Percentiles rank a stretch among this genome's conserved stretches.
Conservation (phyloP, 35 echinoderm and acorn worm species). For the Anneissia japonica region DNA sequence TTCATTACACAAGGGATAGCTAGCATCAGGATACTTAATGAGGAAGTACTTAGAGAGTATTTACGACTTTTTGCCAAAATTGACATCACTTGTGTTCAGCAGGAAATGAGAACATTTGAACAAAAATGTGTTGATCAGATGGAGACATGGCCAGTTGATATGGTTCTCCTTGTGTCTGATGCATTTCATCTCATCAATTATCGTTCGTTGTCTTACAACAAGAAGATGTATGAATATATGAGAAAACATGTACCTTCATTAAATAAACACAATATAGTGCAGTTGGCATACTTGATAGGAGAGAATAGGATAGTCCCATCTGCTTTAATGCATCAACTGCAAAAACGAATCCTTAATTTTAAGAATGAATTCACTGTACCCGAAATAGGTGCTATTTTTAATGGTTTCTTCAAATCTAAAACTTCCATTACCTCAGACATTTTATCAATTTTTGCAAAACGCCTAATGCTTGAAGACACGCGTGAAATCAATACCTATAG, state of each 20-base stretch:
- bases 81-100: not conserved
- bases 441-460: not conserved
- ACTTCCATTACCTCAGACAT: not conserved
- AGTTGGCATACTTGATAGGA: not conserved
- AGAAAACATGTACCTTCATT: not conserved
- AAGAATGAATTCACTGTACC: not conserved
- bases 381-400: not conserved
- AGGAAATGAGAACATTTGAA: not conserved
- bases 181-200: not conserved
- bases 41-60: not conserved
- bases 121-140: not conserved
- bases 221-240: not conserved
- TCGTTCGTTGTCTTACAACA: not conserved
- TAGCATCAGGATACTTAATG: not conserved
- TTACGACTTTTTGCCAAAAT: not conserved
- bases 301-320: not conserved
- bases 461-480: not conserved
- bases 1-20: not conserved
- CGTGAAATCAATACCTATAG: not conserved
- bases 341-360: not conserved
- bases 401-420: not conserved
- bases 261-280: not conserved
- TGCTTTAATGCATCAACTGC: not conserved
- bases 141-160: not conserved
- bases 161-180: not conserved